Evolutionary conservation across 1,140 invertebrate genomes (phyloP).

Genomic region (Drosophila ercepeae): DNA sequence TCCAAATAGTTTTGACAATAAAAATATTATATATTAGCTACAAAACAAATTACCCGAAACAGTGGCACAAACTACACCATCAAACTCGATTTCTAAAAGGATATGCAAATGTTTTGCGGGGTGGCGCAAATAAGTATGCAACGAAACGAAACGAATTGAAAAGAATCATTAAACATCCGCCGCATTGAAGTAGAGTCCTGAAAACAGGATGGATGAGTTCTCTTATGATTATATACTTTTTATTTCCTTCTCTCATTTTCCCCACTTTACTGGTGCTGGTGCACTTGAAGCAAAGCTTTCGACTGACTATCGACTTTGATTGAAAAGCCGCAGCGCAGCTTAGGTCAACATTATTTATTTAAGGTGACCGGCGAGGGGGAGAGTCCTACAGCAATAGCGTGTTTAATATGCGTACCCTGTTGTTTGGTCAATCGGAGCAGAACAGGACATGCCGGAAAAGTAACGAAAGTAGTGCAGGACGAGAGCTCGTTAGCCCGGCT

Average conservation of each 20-base stretch:
- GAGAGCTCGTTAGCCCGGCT: constrained; percentile 57
- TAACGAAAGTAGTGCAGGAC: constrained; percentile 48
- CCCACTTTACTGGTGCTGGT: constrained; percentile 14
- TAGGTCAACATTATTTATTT: constrained; percentile 76
- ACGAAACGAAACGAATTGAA: constrained; percentile 38
- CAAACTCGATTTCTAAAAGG: constrained; percentile 22
- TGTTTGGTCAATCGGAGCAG: constrained; percentile 78
- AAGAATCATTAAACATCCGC: constrained; percentile 59
- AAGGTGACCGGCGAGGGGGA: constrained; percentile 6
- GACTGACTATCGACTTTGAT: constrained; percentile 40
- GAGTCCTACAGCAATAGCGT: constrained; percentile 4
- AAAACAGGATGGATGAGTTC: constrained; percentile 12
- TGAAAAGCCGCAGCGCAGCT: constrained; percentile 69
- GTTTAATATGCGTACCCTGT: constrained; percentile 73
- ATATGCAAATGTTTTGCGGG: constrained; percentile 27
- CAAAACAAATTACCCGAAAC: constrained; percentile 65
- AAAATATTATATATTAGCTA: constrained; percentile 12
- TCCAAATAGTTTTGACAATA: constrained; percentile 55
- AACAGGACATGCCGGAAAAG: constrained; percentile 50
- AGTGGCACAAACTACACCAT: constrained; percentile 4
- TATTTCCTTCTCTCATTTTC: constrained; percentile 11
- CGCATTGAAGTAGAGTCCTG: constrained; percentile 21
- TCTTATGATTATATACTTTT: constrained; percentile 31
- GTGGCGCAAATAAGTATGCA: constrained; percentile 5
- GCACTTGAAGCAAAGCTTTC: constrained; percentile 29